Evolutionary conservation across 2,797 vertebrate genomes (phyloP), one percentile per base, ranked within the genome.

Genomic region (Schizopygopsis pylzovi): DNA sequence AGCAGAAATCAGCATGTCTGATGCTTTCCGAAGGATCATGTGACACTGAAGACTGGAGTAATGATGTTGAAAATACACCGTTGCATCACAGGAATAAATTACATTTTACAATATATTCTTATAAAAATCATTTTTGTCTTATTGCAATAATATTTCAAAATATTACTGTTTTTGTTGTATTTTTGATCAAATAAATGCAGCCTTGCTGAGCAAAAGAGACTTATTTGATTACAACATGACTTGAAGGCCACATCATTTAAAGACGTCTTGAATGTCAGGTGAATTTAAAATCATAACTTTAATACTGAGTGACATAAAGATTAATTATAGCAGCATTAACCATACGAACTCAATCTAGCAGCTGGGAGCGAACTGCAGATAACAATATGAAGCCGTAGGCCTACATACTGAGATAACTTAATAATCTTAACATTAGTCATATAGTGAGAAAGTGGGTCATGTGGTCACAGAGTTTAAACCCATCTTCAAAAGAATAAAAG

Each of bases 261-360:
- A 37, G 4, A 41, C 54, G 15, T 61, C 7, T 10, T 49, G 70
- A 65, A 65, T 41, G 33, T 54, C 33, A 77, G 28, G 22, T 76
- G 45, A 25, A 86, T 87, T 89, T 87, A 85, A 87, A 86, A 86
- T 88, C 78, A 79, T 39, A 9, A 72, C 80, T 84, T 68, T 87
- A 87, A 86, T 85, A 86, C 84, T 88, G 89, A 92, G 85, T 89
- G 88, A 82, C 89, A 90, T 84, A 86, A 82, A 84, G 84, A 89
- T 91, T 90, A 92, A 91, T 92, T 92, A 93, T 87, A 47, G 71
- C 75, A 81, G 91, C 91, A 92, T 94, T 90, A 92, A 86, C 88
- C 83, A 78, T 81, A 15, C 82, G 88, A 91, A 91, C 87, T 47
- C 70, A 83, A 91, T 89, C 87, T 89, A 90, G 88, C 89, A 90